phyloP scores from a whole-genome alignment of 2,113 vertebrate genomes.

The Hystrix brachyura region DNA sequence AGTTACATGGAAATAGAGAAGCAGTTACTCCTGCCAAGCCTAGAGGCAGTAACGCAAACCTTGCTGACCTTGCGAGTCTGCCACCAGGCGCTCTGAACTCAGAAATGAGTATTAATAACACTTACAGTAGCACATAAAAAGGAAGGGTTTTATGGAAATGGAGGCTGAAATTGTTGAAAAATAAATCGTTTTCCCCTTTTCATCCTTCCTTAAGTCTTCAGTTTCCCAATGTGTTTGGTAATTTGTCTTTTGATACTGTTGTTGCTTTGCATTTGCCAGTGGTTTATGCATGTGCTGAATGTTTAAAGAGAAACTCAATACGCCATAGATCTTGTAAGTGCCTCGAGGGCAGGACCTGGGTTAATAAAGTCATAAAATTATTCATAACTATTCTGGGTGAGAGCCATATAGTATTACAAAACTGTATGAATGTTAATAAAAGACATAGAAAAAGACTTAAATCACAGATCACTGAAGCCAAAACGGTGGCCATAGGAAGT shows the following conservation, averaged over 20 bases:
- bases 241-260: conserved; percentile 73
- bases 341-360: conserved; percentile 79
- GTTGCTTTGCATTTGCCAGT: conserved; percentile 73
- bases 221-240: conserved; percentile 68
- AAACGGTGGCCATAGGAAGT: conserved; percentile 62
- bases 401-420: conserved; percentile 68
- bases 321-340: conserved; percentile 76
- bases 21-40: background rate
- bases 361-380: conserved; percentile 84
- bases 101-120: conserved; percentile 61
- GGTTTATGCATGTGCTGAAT: conserved; percentile 76
- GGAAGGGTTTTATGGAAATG: conserved; percentile 40
- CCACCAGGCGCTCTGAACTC: background rate
- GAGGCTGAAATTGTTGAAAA: conserved; percentile 63
- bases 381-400: conserved; percentile 79
- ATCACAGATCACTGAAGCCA: conserved; percentile 70
- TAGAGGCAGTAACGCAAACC: conserved; percentile 15
- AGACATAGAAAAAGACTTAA: conserved; percentile 73
- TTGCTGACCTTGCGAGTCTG: conserved; percentile 48
- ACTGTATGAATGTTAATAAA: conserved; percentile 81
- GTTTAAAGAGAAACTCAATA: conserved; percentile 80
- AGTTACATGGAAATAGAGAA: background rate
- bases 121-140: conserved; percentile 65
- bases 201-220: conserved; percentile 67
- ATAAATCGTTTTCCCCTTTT: conserved; percentile 65